Percentiles rank a stretch among this genome's conserved stretches.
These are phyloP conservation scores for Papilio demoleus DNA, from an alignment of 2,888 invertebrate genomes.

Conservation along the genomic window DNA sequence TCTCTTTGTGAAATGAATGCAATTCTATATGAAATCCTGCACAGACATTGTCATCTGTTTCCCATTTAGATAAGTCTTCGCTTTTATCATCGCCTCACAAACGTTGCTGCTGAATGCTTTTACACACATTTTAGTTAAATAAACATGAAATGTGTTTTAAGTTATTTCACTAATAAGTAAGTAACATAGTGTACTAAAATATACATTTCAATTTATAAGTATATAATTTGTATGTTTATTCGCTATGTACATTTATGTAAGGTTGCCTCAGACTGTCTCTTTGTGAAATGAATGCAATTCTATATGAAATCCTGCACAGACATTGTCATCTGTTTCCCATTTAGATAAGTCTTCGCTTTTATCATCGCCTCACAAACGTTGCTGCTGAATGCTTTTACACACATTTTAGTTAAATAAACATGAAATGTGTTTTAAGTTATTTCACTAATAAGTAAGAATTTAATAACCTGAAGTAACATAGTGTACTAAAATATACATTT, in stretches of 20 bases:
- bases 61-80: constrained; percentile 22
- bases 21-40: constrained; percentile 24
- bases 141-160: constrained; percentile 25
- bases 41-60: constrained; percentile 29
- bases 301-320: constrained; percentile 18
- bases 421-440: constrained; percentile 18
- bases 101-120: constrained; percentile 4
- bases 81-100: constrained; percentile 20
- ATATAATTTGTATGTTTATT: too few relatives aligned
- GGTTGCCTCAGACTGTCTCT: constrained; percentile 4
- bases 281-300: constrained; percentile 15
- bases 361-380: constrained; percentile 2
- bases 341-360: constrained; percentile 22
- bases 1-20: constrained; percentile 17
- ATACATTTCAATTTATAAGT: too few relatives aligned
- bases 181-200: background rate
- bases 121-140: constrained; percentile 9
- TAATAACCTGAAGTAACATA: too few relatives aligned
- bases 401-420: constrained; percentile 11
- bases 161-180: background rate
- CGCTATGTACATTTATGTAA: too few relatives aligned
- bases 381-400: constrained; percentile 1
- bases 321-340: constrained; percentile 29
- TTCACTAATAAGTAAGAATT: too few relatives aligned
- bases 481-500: too few relatives aligned